A percentile compares a stretch with the other conserved stretches of the same genome.
These are phyloP conservation scores for Aulostomus chinensis DNA, from an alignment of 2,797 vertebrate genomes.

Conservation along the genomic window DNA sequence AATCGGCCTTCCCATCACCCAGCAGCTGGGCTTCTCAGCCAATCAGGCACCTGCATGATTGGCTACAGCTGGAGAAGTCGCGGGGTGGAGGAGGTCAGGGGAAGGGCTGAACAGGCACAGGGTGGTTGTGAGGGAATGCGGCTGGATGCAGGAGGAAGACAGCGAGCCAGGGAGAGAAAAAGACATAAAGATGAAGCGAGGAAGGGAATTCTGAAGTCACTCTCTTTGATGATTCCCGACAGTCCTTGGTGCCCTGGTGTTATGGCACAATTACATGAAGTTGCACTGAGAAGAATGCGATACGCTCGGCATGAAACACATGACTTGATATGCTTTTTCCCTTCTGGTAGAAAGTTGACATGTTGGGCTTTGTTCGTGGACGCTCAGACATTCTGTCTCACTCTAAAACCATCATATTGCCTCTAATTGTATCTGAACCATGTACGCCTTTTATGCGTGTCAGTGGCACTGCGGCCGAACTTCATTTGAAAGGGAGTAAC, in stretches of 20 bases:
- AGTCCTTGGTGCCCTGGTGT: too few relatives aligned
- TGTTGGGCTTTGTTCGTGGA: conserved; percentile 15
- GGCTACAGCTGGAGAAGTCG: conserved; percentile 65
- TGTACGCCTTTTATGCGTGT: conserved; percentile 31
- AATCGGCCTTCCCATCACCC: conserved; percentile 51
- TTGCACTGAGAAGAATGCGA: conserved; percentile 48
- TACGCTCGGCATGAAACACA: conserved; percentile 50
- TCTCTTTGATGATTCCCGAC: too few relatives aligned
- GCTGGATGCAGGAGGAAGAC: conserved; percentile 13
- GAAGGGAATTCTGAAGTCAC: neutral
- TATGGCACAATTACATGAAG: conserved; percentile 47
- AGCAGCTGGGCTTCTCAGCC: conserved; percentile 60
- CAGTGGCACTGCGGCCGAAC: conserved; percentile 45
- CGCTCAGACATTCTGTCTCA: conserved; percentile 19
- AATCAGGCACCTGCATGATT: conserved; percentile 73
- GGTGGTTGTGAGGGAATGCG: conserved; percentile 18
- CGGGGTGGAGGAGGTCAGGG: conserved; percentile 12
- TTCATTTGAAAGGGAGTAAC: conserved; percentile 48
- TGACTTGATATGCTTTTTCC: conserved; percentile 7
- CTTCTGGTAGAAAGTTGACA: conserved; percentile 30
- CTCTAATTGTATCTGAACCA: conserved; percentile 38
- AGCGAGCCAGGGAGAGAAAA: conserved; percentile 9
- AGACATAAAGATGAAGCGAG: conserved; percentile 6
- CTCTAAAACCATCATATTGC: conserved; percentile 24
- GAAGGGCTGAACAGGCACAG: conserved; percentile 8